These are phyloP conservation scores for Pollenia amentaria DNA, from an alignment of 2,888 invertebrate species.

Conservation along the genomic window DNA sequence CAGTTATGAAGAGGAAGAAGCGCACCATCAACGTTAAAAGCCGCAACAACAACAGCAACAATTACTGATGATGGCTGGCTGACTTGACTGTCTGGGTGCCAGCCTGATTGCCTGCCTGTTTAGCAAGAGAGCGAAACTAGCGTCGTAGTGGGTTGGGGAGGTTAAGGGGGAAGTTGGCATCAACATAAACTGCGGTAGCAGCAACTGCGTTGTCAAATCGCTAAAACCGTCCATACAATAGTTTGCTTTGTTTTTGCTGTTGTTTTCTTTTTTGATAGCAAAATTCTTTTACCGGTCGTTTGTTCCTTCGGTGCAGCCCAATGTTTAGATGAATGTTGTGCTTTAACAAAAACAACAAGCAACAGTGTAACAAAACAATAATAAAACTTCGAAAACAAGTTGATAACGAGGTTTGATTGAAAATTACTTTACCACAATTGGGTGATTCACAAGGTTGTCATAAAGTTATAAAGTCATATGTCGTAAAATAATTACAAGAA, in stretches of 20 bases:
- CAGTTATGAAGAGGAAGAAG: slow-evolving; percentile 33
- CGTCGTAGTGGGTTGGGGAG: slow-evolving; percentile 19
- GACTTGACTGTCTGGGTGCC: slow-evolving; percentile 19
- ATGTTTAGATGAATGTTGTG: slow-evolving; percentile 31
- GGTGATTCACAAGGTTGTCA: too few relatives aligned
- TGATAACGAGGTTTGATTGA: slow-evolving; percentile 18
- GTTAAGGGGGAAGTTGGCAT: slow-evolving; percentile 28
- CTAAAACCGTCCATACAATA: slow-evolving; percentile 39
- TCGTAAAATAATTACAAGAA: too few relatives aligned
- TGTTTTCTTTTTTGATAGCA: slow-evolving; percentile 25
- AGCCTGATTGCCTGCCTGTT: slow-evolving; percentile 41
- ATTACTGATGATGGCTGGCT: slow-evolving; percentile 15
- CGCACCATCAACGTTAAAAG: slow-evolving; percentile 49
- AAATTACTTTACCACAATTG: not conserved
- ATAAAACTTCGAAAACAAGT: slow-evolving; percentile 37
- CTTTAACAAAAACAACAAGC: slow-evolving; percentile 37
- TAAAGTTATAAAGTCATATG: too few relatives aligned
- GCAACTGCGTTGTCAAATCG: slow-evolving; percentile 59
- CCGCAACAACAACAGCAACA: slow-evolving; percentile 50
- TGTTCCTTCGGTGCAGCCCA: slow-evolving; percentile 17
- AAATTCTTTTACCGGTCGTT: slow-evolving; percentile 60
- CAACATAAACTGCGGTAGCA: slow-evolving; percentile 67
- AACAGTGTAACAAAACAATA: slow-evolving; percentile 54
- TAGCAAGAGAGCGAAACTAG: slow-evolving; percentile 58
- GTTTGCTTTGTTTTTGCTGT: slow-evolving; percentile 33